These are phyloP conservation scores for Luscinia luscinia DNA, from an alignment of 2,797 vertebrate species.

Conservation along the genomic window DNA sequence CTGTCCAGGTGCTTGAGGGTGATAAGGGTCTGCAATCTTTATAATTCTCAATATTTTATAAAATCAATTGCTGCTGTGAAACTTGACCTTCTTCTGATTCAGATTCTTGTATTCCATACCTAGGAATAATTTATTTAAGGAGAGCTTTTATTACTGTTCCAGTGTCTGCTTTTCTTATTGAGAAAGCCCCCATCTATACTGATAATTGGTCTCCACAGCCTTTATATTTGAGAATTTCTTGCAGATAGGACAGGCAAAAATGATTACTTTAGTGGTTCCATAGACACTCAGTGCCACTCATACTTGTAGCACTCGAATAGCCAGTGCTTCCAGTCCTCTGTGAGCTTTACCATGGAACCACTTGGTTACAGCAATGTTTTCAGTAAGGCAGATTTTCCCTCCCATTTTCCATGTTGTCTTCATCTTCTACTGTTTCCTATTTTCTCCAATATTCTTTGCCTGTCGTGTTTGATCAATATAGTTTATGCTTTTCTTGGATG, in stretches of 20 bases:
- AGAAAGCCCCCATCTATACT: background rate
- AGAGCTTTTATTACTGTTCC: background rate
- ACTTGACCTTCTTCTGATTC: background rate
- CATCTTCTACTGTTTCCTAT: background rate
- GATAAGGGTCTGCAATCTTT: background rate
- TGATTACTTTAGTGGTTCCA: background rate
- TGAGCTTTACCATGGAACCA: background rate
- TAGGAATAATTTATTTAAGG: background rate
- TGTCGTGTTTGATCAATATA: rapidly evolving
- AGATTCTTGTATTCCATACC: background rate
- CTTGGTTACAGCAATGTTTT: background rate
- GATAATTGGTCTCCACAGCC: background rate
- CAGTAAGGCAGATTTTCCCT: background rate
- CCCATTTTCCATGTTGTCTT: background rate
- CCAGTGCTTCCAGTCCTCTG: background rate
- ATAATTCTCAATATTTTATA: background rate
- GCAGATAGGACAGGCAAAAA: background rate
- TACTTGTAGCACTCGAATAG: background rate
- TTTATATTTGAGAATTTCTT: background rate
- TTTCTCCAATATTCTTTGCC: background rate
- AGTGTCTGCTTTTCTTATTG: background rate
- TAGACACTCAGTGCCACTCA: background rate
- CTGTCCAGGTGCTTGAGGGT: background rate
- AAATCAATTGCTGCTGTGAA: background rate
- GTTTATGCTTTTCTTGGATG: background rate